Conservation (phyloP, 2,888 invertebrate genomes). For the Eumerus sabulonum region DNA sequence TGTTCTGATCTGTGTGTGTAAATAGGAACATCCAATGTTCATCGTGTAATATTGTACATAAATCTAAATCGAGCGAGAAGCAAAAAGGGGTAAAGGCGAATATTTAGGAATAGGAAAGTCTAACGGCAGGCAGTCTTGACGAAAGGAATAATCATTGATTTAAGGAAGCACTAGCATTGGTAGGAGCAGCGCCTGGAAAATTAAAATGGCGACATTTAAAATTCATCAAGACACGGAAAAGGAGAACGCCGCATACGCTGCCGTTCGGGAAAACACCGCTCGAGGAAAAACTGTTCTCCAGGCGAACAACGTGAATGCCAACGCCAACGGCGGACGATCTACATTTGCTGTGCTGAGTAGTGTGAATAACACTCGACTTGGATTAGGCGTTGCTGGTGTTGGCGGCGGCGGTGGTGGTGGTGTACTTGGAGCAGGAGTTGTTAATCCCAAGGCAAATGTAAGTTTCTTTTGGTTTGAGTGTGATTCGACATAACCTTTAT, state of each 20-base stretch:
- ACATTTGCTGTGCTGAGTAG: conserved; percentile 70
- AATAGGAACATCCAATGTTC: too few relatives aligned
- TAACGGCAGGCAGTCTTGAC: too few relatives aligned
- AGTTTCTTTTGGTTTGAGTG: conserved; percentile 44
- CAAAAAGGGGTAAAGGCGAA: too few relatives aligned
- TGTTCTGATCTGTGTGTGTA: too few relatives aligned
- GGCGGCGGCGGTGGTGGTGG: conserved; percentile 57
- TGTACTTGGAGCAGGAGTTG: conserved; percentile 49
- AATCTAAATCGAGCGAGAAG: too few relatives aligned
- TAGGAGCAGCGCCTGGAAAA: too few relatives aligned
- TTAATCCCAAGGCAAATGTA: conserved; percentile 67
- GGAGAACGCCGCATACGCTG: conserved; percentile 77
- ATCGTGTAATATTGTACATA: too few relatives aligned
- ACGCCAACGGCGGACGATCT: conserved; percentile 58
- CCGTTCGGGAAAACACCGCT: conserved; percentile 51
- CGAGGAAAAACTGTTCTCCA: conserved; percentile 66
- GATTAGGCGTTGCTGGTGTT: too few relatives aligned
- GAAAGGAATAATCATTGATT: too few relatives aligned
- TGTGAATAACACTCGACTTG: conserved; percentile 14
- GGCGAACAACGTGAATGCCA: conserved; percentile 28
- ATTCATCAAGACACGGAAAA: conserved; percentile 90
- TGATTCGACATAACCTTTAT: conserved; percentile 56
- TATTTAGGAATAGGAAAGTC: too few relatives aligned
- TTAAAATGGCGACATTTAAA: conserved; percentile 85
- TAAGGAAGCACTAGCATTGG: too few relatives aligned